Evolutionary conservation across 2,113 vertebrate genomes (phyloP), one percentile per base, ranked within the genome.

Genomic region (Bos indicus): DNA sequence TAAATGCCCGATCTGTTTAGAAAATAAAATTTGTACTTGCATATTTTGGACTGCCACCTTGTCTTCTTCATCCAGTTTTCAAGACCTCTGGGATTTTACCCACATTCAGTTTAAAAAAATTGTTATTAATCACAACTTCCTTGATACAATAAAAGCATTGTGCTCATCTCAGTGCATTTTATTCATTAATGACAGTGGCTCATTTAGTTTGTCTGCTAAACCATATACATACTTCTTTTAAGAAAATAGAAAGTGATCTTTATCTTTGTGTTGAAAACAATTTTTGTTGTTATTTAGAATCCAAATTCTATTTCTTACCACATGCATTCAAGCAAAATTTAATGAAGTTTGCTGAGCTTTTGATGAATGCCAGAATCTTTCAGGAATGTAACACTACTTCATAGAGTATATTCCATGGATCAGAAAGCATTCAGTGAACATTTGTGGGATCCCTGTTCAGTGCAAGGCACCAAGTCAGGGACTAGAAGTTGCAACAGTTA

Each of bases 231-330:
- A 62, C 43, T 62, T 95, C n/a, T 93, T 51, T 78, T 59, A 48
- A 67, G 84, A 87, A 83, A 88, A 93, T 81, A 51, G 57, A 60
- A 90, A 92, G 82, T 93, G n/a, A 46, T 62, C 51, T 85, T 64
- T 90, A 36, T 83, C 77, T 26, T 78, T 67, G 28, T 95, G n/a
- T 80, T 86, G 57, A 59, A 60, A 90, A 74, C 40, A 90, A 43
- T 71, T 87, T 77, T 84, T 93, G 25, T 64, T 86, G 78, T 59
- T 97, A 36, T 59, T 91, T 83, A 77, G 80, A 95, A 94, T 40
- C 33, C 23, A 85, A 83, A 57, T 94, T 93, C 4, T 90, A 21
- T 46, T 91, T 86, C 90, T 94, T 60, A 90, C 19, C 16, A 46
- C 2, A 3, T 67, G 80, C 11, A 59, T 80, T 77, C 59, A 93